Evolutionary conservation across 2,888 invertebrate species (phyloP), one percentile per base, ranked within the genome.

Genomic region (Drosophila mayaguana): DNA sequence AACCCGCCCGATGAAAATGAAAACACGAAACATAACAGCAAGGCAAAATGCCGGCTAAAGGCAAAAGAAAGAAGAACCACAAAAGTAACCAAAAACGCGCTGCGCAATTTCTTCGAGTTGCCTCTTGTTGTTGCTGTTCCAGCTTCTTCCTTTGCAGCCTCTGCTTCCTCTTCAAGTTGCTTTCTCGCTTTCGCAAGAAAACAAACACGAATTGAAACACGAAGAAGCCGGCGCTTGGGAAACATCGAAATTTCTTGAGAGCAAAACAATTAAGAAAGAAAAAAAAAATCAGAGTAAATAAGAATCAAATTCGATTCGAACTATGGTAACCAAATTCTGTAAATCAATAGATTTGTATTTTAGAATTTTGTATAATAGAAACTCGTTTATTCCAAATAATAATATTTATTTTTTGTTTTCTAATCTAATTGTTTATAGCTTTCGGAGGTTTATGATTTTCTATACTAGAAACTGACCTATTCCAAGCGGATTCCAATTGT

Each of bases 101-200:
- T 84, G 84, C 84, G 84, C 88, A 84, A 84, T 84, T 88, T 84
- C 82, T 75, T 77, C 69, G 43, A 14, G 45, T 34, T 63, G 61
- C 48, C 63, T 65, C 63, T 65, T 57, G 20, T 43, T 70, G 50
- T 53, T 32, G 50, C 48, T 32, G n/a, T 40, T 40, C 40, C 16
- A 6, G 53, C 57, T 67, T 78, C 61, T 57, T 45, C 53, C 63
- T 60, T 40, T n/a, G 45, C 34, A 25, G 12, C 54, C n/a, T 12
- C 25, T 28, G 51, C 14, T 59, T 20, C 28, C 46, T 60, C 42
- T 42, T 56, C 38, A 9, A 14, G 11, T 40, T 7, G 14, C 45
- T 50, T 50, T 34, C 46, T 36, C 16, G 38, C 28, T 18, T 22
- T 22, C 43, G 22, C 20, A 8, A 28, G 22, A 38, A 25, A 66